Conservation (phyloP, 2,113 vertebrate genomes). For the Austrofundulus limnaeus region DNA sequence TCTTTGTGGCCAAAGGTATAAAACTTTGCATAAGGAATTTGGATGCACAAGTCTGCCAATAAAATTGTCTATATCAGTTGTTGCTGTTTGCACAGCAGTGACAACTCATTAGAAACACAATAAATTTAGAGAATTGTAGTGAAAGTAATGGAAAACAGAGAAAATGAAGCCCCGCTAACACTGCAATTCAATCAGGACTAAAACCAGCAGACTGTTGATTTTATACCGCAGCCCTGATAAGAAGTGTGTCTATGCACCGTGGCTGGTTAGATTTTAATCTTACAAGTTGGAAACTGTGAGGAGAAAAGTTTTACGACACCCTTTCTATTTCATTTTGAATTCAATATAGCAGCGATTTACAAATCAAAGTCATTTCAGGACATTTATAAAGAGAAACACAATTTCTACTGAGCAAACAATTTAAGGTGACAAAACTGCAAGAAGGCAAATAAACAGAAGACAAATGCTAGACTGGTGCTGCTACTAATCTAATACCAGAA, state of each 20-base stretch:
- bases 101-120: constrained; percentile 55
- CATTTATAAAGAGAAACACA: not conserved
- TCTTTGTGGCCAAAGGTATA: too few relatives aligned
- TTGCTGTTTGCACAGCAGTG: constrained; percentile 16
- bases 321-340: not conserved
- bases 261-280: not conserved
- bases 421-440: not conserved
- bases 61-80: not conserved
- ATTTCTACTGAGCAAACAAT: not conserved
- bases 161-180: too few relatives aligned
- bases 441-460: not conserved
- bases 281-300: not conserved
- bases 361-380: not conserved
- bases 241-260: not conserved
- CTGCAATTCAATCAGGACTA: not conserved
- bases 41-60: too few relatives aligned
- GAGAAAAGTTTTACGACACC: not conserved
- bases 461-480: not conserved
- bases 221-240: not conserved
- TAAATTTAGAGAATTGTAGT: constrained; percentile 15
- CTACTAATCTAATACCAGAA: not conserved
- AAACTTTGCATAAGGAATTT: too few relatives aligned
- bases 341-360: not conserved
- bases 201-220: not conserved
- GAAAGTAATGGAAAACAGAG: not conserved